Conservation (phyloP, 2,113 vertebrate species). For the Pollimyrus isidori region DNA sequence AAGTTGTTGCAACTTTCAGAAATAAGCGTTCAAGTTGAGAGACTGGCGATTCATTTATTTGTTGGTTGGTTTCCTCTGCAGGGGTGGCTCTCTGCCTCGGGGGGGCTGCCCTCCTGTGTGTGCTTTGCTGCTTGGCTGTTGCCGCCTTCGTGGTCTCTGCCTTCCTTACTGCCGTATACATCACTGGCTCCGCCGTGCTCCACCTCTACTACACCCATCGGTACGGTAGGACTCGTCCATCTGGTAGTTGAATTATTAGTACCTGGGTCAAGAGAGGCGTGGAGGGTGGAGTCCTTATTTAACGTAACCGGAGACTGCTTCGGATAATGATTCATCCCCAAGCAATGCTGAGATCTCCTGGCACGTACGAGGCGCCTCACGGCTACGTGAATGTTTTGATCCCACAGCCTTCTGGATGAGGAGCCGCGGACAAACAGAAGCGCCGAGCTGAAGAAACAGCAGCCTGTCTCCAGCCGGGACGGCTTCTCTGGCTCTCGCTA, state of each 20-base stretch:
- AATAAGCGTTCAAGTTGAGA: background rate
- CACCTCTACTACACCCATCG: slow-evolving; percentile 50
- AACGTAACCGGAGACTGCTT: background rate
- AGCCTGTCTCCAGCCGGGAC: background rate
- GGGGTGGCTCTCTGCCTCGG: slow-evolving; percentile 66
- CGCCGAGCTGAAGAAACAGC: background rate
- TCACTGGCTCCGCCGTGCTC: slow-evolving; percentile 53
- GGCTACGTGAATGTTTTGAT: background rate
- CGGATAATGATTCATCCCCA: background rate
- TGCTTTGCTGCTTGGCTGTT: slow-evolving; percentile 66
- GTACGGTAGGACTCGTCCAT: slow-evolving; percentile 26
- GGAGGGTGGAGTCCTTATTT: background rate
- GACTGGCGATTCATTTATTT: background rate
- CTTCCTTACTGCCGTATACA: slow-evolving; percentile 48
- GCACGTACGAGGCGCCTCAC: background rate
- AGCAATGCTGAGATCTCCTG: background rate
- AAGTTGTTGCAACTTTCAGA: background rate
- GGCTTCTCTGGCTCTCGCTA: too few species aligned
- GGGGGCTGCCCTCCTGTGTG: slow-evolving; percentile 62
- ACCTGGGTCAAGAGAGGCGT: background rate
- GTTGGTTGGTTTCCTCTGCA: slow-evolving; percentile 27
- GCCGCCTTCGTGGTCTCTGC: slow-evolving; percentile 61
- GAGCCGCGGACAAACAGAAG: background rate
- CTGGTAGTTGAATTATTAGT: background rate
- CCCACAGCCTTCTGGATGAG: background rate